These are phyloP conservation scores for Sinonovacula constricta DNA, from an alignment of 1,140 invertebrate genomes.

Conservation along the genomic window DNA sequence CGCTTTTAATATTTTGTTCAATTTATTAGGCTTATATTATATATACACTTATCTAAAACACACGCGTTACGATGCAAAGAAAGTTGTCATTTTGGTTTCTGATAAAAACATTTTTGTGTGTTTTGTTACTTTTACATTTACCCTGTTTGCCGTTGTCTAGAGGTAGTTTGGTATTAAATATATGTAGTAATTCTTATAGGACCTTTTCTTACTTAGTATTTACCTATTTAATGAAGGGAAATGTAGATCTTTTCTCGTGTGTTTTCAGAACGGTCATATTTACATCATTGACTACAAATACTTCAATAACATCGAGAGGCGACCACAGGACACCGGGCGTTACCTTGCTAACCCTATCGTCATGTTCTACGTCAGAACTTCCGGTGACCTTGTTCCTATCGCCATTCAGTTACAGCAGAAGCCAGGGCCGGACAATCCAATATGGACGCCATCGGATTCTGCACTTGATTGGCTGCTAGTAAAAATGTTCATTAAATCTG, in stretches of 20 bases:
- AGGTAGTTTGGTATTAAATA: no score
- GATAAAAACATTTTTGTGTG: background rate
- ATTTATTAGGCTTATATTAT: no score
- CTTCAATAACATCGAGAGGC: conserved; percentile 15
- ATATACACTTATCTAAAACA: no score
- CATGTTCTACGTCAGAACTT: conserved; percentile 28
- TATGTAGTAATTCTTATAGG: no score
- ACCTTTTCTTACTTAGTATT: no score
- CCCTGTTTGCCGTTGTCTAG: no score
- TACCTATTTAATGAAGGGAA: background rate
- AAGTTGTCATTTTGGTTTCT: background rate
- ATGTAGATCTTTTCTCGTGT: background rate
- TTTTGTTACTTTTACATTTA: no score
- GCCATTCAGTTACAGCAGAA: conserved; percentile 39
- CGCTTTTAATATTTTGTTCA: no score
- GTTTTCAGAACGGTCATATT: conserved; percentile 41
- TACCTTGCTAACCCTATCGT: conserved; percentile 16
- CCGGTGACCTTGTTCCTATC: conserved; percentile 30
- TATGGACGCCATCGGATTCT: conserved; percentile 40
- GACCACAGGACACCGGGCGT: background rate
- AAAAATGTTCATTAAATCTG: conserved; percentile 35
- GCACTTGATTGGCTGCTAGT: conserved; percentile 41
- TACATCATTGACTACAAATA: conserved; percentile 33
- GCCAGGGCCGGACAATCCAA: conserved; percentile 40
- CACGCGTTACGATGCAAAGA: no score